Evolutionary conservation across 1,140 invertebrate genomes (phyloP), one percentile per base, ranked within the genome.

Genomic region (Goniozus legneri): DNA sequence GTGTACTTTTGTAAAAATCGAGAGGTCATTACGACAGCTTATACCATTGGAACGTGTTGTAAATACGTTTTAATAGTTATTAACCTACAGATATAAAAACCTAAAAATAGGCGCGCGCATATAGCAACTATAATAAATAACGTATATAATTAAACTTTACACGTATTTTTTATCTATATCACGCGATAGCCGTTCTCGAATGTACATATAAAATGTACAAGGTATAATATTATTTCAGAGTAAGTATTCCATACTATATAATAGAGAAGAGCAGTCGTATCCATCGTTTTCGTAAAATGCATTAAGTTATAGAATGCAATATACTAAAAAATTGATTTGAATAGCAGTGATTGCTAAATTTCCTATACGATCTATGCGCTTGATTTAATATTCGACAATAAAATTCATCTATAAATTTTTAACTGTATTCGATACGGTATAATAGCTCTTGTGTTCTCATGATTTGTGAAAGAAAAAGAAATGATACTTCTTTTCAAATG

Each of bases 121-220:
- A 37, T 54, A 56, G 46, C 48, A 53, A 31, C 59, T 53, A 64
- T 52, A 71, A 69, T 71, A 69, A 71, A 69, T 71, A 70, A 69
- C 53, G 50, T 60, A 65, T 52, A 64, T 56, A 37, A 39, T 47
- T 42, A 52, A 53, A 24, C 42, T 56, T 52, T 56, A 56, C 38
- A 33, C 12, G 47, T 54, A 54, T 56, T 51, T 58, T 50, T 52
- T 50, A 63, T 53, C 58, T 65, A 61, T 66, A 63, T 70, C 66
- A 70, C 58, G 56, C 57, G 66, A 60, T 63, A 62, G 65, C 64
- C 67, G 64, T 60, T 67, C 64, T 44, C 54, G 48, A 64, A 62
- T 48, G 54, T 60, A 56, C 46, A 56, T 44, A 37, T 21, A 52
- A 57, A 52, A 32, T 50, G 35, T 33, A 56, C 18, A 19, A 27